phyloP scores from a whole-genome alignment of 1,140 invertebrate genomes.

The Acromyrmex heyeri region DNA sequence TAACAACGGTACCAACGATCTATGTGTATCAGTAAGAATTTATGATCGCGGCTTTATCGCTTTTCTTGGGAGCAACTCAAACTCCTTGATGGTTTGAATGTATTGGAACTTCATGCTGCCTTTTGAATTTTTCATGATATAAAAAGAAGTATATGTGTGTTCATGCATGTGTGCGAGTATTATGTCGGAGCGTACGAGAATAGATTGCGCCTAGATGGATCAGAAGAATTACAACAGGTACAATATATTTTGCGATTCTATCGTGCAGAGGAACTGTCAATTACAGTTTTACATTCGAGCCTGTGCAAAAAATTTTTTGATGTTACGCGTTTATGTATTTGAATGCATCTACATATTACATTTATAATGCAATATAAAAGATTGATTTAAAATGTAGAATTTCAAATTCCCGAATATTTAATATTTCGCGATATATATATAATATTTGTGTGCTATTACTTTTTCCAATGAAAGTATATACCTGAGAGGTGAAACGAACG shows the following conservation, averaged over 20 bases:
- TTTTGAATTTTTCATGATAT: constrained; percentile 60
- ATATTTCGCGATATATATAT: background rate
- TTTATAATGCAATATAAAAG: background rate
- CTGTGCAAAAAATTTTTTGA: background rate
- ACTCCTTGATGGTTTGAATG: constrained; percentile 40
- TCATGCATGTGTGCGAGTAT: background rate
- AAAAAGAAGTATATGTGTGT: constrained; percentile 16
- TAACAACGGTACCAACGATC: constrained; percentile 43
- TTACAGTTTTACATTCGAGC: constrained; percentile 17
- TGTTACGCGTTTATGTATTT: background rate
- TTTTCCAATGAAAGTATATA: background rate
- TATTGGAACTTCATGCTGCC: constrained; percentile 43
- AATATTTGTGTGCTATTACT: background rate
- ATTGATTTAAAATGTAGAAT: background rate
- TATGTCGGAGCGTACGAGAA: constrained; percentile 35
- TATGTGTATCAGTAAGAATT: constrained; percentile 46
- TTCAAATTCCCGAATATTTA: constrained; percentile 3
- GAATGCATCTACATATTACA: background rate
- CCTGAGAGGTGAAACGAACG: background rate
- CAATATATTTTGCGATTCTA: constrained; percentile 3
- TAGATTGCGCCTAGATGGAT: constrained; percentile 36
- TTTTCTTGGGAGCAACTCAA: constrained; percentile 31
- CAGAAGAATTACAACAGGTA: background rate
- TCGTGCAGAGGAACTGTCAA: background rate
- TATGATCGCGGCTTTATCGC: constrained; percentile 53